These are phyloP conservation scores for Tokudaia muenninki DNA, from an alignment of 2,797 vertebrate genomes.

Conservation along the genomic window DNA sequence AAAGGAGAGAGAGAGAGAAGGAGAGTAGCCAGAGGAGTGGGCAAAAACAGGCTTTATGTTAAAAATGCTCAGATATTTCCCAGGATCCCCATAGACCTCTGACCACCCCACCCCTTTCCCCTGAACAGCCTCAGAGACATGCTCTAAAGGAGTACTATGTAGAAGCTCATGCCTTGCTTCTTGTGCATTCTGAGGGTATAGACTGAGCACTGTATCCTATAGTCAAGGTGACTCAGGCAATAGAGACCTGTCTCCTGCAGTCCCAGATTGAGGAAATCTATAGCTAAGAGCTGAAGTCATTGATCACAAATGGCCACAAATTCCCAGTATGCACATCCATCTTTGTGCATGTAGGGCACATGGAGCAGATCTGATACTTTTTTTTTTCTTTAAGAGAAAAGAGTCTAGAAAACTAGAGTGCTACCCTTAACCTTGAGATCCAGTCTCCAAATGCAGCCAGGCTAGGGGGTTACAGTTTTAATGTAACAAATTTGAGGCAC, in stretches of 20 bases:
- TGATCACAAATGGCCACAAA: background rate
- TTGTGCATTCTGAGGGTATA: background rate
- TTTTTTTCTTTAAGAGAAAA: background rate
- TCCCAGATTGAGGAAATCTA: background rate
- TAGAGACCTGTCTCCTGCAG: background rate
- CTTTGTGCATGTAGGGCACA: background rate
- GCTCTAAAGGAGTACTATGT: background rate
- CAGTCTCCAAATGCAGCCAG: background rate
- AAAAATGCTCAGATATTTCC: background rate
- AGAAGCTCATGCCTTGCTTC: background rate
- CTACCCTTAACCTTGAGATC: background rate
- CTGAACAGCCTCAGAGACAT: background rate
- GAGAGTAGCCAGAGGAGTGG: background rate
- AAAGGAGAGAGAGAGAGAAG: background rate
- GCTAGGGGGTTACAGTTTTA: background rate
- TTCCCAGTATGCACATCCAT: background rate
- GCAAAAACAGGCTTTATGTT: background rate
- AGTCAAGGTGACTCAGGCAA: background rate
- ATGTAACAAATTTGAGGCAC: background rate
- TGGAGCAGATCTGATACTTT: background rate
- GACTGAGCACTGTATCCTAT: background rate
- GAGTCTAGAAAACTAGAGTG: background rate
- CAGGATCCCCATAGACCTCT: background rate
- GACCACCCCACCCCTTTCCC: background rate
- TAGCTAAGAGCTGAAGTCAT: background rate